A percentile compares a stretch with the other conserved stretches of the same genome.
These are phyloP conservation scores for Mayetiola destructor DNA, from an alignment of 2,888 invertebrate species.

Conservation along the genomic window DNA sequence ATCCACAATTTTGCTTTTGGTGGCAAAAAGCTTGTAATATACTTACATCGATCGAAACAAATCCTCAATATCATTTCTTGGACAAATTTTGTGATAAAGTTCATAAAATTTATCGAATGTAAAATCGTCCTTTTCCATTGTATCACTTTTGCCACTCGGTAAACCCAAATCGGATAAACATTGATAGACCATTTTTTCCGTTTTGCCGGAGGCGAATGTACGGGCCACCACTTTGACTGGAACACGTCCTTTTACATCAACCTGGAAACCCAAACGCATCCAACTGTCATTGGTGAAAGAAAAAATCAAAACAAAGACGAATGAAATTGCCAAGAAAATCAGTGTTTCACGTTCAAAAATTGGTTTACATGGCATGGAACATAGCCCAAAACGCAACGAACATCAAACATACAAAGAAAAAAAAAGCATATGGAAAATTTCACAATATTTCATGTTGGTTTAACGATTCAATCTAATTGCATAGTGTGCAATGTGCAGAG, in stretches of 20 bases:
- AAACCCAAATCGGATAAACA: conserved; percentile 85
- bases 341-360: too few relatives aligned
- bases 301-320: neutral
- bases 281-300: conserved; percentile 51
- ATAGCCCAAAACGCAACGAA: too few relatives aligned
- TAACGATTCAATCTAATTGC: too few relatives aligned
- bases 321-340: too few relatives aligned
- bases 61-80: conserved; percentile 96
- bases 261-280: conserved; percentile 91
- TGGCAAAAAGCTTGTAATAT: conserved; percentile 15
- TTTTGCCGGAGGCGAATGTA: conserved; percentile 93
- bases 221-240: conserved; percentile 92
- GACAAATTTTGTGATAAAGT: conserved; percentile 96
- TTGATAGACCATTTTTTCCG: conserved; percentile 95
- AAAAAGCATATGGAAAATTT: too few relatives aligned
- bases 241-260: conserved; percentile 88
- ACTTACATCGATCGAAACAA: conserved; percentile 90
- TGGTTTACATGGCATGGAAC: too few relatives aligned
- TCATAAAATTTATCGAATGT: conserved; percentile 98
- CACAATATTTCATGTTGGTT: too few relatives aligned
- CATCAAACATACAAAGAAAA: too few relatives aligned
- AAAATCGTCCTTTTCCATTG: conserved; percentile 85
- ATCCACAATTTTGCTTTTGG: too few relatives aligned
- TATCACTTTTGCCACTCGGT: conserved; percentile 90
- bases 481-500: too few relatives aligned